These are phyloP conservation scores for Actinemys pallida DNA, from an alignment of 2,113 vertebrate genomes.

Conservation along the genomic window DNA sequence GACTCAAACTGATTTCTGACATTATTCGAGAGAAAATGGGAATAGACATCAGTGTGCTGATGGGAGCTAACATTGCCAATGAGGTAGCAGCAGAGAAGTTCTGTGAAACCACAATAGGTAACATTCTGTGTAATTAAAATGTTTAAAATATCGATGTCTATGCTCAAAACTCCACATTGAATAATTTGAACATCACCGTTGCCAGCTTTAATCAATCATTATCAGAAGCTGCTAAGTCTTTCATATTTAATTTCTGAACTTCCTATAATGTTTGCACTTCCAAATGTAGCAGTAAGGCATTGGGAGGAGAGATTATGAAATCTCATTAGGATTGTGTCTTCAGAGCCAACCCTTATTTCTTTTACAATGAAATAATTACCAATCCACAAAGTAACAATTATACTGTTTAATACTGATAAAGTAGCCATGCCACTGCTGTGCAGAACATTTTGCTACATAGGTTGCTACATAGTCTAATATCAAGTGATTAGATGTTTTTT, in stretches of 20 bases:
- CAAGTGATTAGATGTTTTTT: not conserved
- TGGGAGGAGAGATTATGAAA: not conserved
- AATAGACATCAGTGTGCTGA: slow-evolving; percentile 93
- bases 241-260: not conserved
- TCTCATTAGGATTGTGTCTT: not conserved
- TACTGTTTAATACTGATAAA: not conserved
- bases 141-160: not conserved
- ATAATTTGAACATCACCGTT: not conserved
- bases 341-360: not conserved
- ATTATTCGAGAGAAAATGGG: slow-evolving; percentile 94
- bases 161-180: not conserved
- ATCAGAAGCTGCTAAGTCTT: not conserved
- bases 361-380: not conserved
- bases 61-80: slow-evolving; percentile 95
- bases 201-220: not conserved
- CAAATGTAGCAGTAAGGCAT: not conserved
- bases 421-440: not conserved
- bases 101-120: slow-evolving; percentile 95
- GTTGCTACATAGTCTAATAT: not conserved
- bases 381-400: not conserved
- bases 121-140: slow-evolving; percentile 34
- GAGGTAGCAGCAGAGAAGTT: slow-evolving; percentile 94
- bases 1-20: slow-evolving; percentile 92
- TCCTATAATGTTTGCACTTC: not conserved
- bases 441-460: slow-evolving; percentile 2